phyloP scores from a whole-genome alignment of 1,140 invertebrate genomes.

The Leptoteleia sp. region DNA sequence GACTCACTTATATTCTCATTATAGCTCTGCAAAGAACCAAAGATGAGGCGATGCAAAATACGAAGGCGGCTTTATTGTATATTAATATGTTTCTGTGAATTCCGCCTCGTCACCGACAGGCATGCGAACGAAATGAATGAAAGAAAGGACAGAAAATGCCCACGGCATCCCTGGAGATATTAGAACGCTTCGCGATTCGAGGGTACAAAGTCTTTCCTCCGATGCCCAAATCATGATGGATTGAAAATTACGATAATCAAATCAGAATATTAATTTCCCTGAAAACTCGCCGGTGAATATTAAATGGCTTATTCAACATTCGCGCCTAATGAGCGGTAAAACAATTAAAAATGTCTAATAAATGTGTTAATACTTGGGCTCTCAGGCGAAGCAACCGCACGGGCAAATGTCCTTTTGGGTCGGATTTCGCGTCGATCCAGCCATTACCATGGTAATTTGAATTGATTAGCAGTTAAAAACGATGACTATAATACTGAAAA shows the following conservation, averaged over 20 bases:
- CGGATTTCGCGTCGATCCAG: too few species aligned
- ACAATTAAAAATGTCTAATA: too few species aligned
- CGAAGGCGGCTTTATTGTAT: slow-evolving; percentile 67
- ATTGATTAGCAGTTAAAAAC: slow-evolving; percentile 29
- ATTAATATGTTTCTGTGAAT: slow-evolving; percentile 72
- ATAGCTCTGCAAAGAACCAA: slow-evolving; percentile 41
- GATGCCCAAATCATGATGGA: slow-evolving; percentile 27
- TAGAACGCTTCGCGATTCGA: slow-evolving; percentile 39
- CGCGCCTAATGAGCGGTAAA: too few species aligned
- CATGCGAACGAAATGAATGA: slow-evolving; percentile 60
- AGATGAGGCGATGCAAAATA: slow-evolving; percentile 57
- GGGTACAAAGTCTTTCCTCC: slow-evolving; percentile 41
- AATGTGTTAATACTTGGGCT: too few species aligned
- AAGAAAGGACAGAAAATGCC: slow-evolving; percentile 58
- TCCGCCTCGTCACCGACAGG: slow-evolving; percentile 61
- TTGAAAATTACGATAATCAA: slow-evolving; percentile 22
- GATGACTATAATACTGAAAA: slow-evolving; percentile 42
- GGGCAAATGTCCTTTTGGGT: too few species aligned
- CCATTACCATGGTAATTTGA: not conserved
- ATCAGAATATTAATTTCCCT: not conserved
- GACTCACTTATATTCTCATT: slow-evolving; percentile 71
- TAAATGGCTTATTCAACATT: too few species aligned
- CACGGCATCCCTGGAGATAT: slow-evolving; percentile 73
- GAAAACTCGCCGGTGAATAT: too few species aligned
- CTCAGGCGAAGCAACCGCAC: too few species aligned